Evolutionary conservation across 2,113 vertebrate genomes (phyloP).

Genomic region (Terrapene triunguis): DNA sequence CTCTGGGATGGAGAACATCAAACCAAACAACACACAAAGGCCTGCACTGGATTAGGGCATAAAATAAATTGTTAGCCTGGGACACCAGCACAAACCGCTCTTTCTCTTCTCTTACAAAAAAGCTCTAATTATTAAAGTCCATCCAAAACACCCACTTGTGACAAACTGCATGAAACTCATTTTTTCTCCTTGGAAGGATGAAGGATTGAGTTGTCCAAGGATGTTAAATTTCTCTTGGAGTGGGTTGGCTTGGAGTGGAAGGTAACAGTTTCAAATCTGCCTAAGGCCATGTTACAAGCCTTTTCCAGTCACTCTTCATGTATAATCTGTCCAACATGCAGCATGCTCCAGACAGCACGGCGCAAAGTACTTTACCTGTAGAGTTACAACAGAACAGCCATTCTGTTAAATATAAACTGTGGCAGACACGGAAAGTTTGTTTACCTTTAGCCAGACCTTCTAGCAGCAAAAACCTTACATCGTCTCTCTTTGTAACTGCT

Average conservation of each 20-base stretch:
- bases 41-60: neutral
- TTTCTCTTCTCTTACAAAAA: neutral
- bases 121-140: accelerated
- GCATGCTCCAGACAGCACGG: accelerated
- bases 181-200: accelerated
- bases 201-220: accelerated
- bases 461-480: neutral
- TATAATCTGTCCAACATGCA: neutral
- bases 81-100: neutral
- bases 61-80: neutral
- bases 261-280: neutral
- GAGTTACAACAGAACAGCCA: neutral
- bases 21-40: neutral
- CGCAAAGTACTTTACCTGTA: neutral
- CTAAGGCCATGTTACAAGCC: neutral
- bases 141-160: neutral
- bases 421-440: neutral
- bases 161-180: neutral
- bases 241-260: accelerated
- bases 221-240: neutral
- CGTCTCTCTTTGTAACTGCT: neutral
- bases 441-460: neutral
- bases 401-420: neutral
- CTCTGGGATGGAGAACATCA: neutral
- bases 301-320: neutral